Percentiles rank a stretch among this genome's conserved stretches.
Evolutionary conservation across 2,888 invertebrate species (phyloP).

Genomic region (Mesorhabditis spiculigera): DNA sequence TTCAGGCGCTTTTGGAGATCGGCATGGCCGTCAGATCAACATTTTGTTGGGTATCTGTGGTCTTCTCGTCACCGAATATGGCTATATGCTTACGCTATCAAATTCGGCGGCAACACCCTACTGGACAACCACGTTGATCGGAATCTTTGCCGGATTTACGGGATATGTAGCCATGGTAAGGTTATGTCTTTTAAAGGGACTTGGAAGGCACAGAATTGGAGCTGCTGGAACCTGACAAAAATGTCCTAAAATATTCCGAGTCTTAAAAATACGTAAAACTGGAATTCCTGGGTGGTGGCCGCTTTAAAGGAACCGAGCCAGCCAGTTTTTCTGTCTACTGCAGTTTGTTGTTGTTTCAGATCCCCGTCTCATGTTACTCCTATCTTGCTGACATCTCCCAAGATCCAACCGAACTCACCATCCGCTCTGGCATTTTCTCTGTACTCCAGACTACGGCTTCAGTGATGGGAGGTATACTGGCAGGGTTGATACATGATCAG

Average conservation of each 20-base stretch:
- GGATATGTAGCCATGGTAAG: conserved; percentile 18
- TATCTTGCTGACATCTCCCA: conserved; percentile 39
- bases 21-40: conserved; percentile 36
- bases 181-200: neutral
- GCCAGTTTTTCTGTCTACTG: no score
- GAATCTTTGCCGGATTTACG: conserved; percentile 10
- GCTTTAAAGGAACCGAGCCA: no score
- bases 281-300: no score
- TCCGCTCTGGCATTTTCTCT: conserved; percentile 31
- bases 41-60: conserved; percentile 35
- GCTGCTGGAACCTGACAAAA: no score
- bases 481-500: conserved; percentile 18
- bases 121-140: conserved; percentile 20
- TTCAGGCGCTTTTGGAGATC: conserved; percentile 35
- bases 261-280: no score
- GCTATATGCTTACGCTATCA: conserved; percentile 33
- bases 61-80: conserved; percentile 28
- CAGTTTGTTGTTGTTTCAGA: conserved; percentile 10
- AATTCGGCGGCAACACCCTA: conserved; percentile 29
- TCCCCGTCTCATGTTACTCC: conserved; percentile 41
- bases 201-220: no score
- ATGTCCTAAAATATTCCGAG: no score
- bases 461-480: conserved; percentile 34
- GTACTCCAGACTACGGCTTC: conserved; percentile 27
- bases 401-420: conserved; percentile 22